Conservation (phyloP, 30 jellyfish, hydroid and myxozoan genomes). For the Morbakka virulenta region DNA sequence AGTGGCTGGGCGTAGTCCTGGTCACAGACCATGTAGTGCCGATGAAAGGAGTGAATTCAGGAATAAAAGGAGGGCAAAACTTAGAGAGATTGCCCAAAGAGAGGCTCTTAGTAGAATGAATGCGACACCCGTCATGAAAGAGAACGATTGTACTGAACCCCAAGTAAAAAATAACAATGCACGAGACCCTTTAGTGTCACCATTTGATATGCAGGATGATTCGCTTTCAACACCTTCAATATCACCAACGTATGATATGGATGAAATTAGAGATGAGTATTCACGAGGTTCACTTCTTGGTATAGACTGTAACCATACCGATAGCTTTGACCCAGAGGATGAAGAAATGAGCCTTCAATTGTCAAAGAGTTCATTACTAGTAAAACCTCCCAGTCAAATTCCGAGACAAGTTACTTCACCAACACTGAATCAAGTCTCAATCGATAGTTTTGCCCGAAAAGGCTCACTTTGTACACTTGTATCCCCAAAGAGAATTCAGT, state of each 20-base stretch:
- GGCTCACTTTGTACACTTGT: conserved; percentile 26
- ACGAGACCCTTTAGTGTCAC: conserved; percentile 3
- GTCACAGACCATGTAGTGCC: background rate
- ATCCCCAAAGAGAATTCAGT: conserved; percentile 53
- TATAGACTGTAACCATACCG: conserved; percentile 65
- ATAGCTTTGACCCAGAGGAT: conserved; percentile 63
- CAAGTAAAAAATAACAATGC: background rate
- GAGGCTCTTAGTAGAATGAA: background rate
- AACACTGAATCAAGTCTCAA: conserved; percentile 67
- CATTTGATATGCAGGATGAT: conserved; percentile 50
- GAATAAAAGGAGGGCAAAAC: background rate
- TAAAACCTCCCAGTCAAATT: background rate
- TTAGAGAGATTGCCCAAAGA: background rate
- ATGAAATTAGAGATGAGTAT: conserved; percentile 62
- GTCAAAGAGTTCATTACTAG: conserved; percentile 28
- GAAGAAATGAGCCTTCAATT: conserved; percentile 73
- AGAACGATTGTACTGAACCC: background rate
- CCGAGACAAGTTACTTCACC: conserved; percentile 77
- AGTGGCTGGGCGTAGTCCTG: background rate
- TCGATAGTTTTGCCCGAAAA: conserved; percentile 13
- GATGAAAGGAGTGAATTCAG: background rate
- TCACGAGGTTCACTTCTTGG: conserved; percentile 50
- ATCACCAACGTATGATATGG: conserved; percentile 1
- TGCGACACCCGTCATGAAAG: background rate
- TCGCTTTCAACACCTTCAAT: conserved; percentile 75